A percentile compares a stretch with the other conserved stretches of the same genome.
phyloP scores from a whole-genome alignment of 2,888 invertebrate genomes.

The Ethmia dodecea region DNA sequence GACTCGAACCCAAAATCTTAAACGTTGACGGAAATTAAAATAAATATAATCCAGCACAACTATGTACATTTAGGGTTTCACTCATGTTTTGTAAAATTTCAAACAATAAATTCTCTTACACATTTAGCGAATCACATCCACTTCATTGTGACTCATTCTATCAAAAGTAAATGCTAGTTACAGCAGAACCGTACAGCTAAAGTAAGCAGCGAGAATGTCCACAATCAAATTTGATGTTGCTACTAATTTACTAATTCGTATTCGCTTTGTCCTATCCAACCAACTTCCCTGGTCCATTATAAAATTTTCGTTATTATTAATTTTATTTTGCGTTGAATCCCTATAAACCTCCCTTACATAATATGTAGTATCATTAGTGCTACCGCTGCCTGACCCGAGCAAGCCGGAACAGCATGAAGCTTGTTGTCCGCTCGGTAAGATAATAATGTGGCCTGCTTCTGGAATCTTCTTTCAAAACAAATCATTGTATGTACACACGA shows the following conservation, averaged over 20 bases:
- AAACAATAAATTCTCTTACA: background rate
- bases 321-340: constrained; percentile 65
- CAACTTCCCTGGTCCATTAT: constrained; percentile 44
- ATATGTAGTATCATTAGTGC: constrained; percentile 82
- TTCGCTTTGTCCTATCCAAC: constrained; percentile 69
- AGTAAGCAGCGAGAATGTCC: constrained; percentile 47
- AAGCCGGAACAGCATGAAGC: constrained; percentile 94
- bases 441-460: constrained; percentile 24
- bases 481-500: constrained; percentile 15
- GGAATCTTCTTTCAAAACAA: constrained; percentile 19
- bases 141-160: constrained; percentile 28
- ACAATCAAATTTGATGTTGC: constrained; percentile 54
- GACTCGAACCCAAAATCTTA: background rate
- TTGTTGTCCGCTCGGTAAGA: constrained; percentile 92
- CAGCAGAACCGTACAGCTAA: constrained; percentile 41
- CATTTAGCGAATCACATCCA: constrained; percentile 16
- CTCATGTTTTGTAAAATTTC: background rate
- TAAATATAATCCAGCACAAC: constrained; percentile 1
- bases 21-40: background rate
- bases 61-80: no score
- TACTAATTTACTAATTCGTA: constrained; percentile 77
- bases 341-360: constrained; percentile 54
- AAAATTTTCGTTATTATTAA: constrained; percentile 44
- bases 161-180: constrained; percentile 25
- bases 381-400: constrained; percentile 91